phyloP scores from a whole-genome alignment of 1,140 invertebrate genomes.

The Magallana angulata region DNA sequence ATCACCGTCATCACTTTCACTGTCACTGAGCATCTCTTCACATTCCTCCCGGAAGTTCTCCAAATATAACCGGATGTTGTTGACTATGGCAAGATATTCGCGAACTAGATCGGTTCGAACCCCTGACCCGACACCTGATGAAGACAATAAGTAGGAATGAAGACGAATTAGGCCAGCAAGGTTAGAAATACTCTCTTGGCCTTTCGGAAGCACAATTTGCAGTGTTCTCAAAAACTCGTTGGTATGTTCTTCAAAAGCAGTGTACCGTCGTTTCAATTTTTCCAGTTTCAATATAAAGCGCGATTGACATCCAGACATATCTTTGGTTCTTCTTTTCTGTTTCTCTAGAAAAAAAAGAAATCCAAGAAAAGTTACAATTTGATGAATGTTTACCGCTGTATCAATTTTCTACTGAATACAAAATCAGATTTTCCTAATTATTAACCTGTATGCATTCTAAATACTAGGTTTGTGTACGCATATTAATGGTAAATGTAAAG shows the following conservation, averaged over 20 bases:
- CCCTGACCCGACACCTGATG: constrained; percentile 45
- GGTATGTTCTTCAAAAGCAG: constrained; percentile 43
- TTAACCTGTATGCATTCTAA: too few relatives aligned
- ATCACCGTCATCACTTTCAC: background rate
- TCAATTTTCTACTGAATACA: too few relatives aligned
- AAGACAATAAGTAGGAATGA: constrained; percentile 40
- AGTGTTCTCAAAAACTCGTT: constrained; percentile 48
- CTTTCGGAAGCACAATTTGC: constrained; percentile 54
- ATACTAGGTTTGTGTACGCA: too few relatives aligned
- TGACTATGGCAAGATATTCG: constrained; percentile 55
- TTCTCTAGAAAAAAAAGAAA: constrained; percentile 41
- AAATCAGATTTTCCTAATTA: too few relatives aligned
- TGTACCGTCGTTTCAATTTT: constrained; percentile 39
- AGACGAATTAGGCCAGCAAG: constrained; percentile 44
- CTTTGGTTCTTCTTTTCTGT: constrained; percentile 7
- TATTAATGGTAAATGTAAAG: background rate
- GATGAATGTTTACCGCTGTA: too few relatives aligned
- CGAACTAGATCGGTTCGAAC: constrained; percentile 51
- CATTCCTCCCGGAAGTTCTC: constrained; percentile 42
- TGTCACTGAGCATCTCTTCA: constrained; percentile 5
- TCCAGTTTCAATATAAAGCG: constrained; percentile 13
- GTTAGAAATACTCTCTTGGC: constrained; percentile 20
- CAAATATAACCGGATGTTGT: constrained; percentile 48
- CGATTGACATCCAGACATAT: background rate
- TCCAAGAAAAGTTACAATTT: too few relatives aligned